A percentile compares a stretch with the other conserved stretches of the same genome.
These are phyloP conservation scores for Apostichopus leukothele DNA, from an alignment of 53 echinoderm and acorn worm species.

Conservation along the genomic window DNA sequence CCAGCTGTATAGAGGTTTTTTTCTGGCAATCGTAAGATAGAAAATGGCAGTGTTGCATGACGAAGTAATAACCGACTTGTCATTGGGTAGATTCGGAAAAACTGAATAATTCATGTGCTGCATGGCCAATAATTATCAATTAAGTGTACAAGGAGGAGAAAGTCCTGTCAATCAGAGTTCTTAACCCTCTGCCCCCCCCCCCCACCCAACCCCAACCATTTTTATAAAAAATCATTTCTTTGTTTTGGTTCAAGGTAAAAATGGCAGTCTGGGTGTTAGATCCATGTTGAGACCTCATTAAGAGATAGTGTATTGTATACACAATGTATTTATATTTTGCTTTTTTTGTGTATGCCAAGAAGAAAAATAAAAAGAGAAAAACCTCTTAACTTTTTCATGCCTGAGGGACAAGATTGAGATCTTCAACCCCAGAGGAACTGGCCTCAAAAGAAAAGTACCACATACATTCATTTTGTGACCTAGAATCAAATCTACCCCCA, in stretches of 20 bases:
- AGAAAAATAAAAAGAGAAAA: too few relatives aligned
- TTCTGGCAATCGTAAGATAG: not conserved
- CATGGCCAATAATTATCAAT: too few relatives aligned
- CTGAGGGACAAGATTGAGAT: not conserved
- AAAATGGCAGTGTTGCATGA: not conserved
- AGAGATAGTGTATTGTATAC: too few relatives aligned
- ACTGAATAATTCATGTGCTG: not conserved
- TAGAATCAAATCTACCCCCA: not conserved
- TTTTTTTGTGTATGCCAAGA: too few relatives aligned
- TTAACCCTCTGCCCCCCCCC: not conserved
- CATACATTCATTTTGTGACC: not conserved
- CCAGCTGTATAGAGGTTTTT: not conserved
- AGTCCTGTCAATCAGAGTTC: not conserved
- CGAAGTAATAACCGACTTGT: slow-evolving; percentile 20
- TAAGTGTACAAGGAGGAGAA: not conserved
- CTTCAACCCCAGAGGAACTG: slow-evolving; percentile 5
- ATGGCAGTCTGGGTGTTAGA: too few relatives aligned
- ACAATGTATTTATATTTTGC: too few relatives aligned
- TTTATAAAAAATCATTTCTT: too few relatives aligned
- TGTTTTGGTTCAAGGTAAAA: too few relatives aligned
- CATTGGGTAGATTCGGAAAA: not conserved
- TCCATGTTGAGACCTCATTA: too few relatives aligned
- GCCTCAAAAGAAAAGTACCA: not conserved
- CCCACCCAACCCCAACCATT: too few relatives aligned
- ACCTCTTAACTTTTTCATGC: too few relatives aligned